phyloP scores from a whole-genome alignment of 2,888 invertebrate species.

The Lacanobia oleracea region DNA sequence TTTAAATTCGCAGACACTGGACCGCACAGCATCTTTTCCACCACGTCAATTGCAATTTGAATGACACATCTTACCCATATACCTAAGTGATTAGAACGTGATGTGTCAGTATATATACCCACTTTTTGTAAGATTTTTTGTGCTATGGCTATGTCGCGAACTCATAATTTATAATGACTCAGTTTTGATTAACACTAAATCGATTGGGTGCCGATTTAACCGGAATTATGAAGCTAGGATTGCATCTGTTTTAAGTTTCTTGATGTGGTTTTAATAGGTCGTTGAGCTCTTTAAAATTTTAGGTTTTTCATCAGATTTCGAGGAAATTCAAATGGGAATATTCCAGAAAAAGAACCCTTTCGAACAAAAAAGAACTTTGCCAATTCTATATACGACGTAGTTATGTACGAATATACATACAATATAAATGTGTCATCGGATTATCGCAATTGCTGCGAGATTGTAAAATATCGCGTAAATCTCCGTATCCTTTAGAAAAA shows the following conservation, averaged over 20 bases:
- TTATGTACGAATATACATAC: too few relatives aligned
- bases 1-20: not conserved
- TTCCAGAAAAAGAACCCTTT: too few relatives aligned
- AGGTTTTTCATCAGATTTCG: too few relatives aligned
- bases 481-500: too few relatives aligned
- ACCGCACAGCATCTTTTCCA: not conserved
- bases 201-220: not conserved
- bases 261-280: not conserved
- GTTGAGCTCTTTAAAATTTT: not conserved
- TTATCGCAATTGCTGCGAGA: too few relatives aligned
- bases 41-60: constrained; percentile 3
- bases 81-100: constrained; percentile 22
- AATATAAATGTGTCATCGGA: too few relatives aligned
- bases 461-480: too few relatives aligned
- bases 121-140: constrained; percentile 50
- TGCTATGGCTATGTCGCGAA: not conserved
- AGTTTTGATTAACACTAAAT: constrained; percentile 17
- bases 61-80: constrained; percentile 32
- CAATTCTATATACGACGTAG: too few relatives aligned
- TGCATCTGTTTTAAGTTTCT: not conserved
- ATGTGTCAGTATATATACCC: constrained; percentile 25
- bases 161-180: constrained; percentile 19
- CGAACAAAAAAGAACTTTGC: too few relatives aligned
- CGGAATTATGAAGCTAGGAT: constrained; percentile 15
- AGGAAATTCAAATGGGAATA: too few relatives aligned